These are phyloP conservation scores for Eulemur mongoz DNA, from an alignment of 2,797 vertebrate genomes.

Conservation along the genomic window DNA sequence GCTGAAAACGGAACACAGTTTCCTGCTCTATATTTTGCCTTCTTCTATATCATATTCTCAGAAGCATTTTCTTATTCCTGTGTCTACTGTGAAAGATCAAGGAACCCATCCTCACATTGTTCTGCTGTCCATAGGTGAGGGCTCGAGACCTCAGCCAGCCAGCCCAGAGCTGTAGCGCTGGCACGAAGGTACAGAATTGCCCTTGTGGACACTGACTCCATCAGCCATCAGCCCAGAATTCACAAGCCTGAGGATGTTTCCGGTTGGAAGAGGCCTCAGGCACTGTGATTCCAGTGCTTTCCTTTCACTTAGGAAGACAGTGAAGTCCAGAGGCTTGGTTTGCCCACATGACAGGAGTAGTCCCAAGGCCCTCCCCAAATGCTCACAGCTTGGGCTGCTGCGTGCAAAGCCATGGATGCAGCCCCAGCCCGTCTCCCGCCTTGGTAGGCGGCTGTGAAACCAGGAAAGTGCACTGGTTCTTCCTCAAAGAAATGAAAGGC, in stretches of 20 bases:
- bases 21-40: background rate
- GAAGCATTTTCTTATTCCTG: background rate
- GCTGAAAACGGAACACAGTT: background rate
- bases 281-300: background rate
- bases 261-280: background rate
- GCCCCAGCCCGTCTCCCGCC: fast-evolving
- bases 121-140: background rate
- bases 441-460: background rate
- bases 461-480: background rate
- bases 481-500: background rate
- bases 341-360: background rate
- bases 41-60: background rate
- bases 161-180: too few relatives aligned
- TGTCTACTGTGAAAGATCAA: background rate
- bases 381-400: background rate
- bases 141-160: background rate
- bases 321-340: background rate
- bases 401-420: background rate
- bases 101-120: background rate
- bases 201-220: fast-evolving
- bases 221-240: background rate
- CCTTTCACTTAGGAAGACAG: background rate
- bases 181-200: background rate
- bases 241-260: too few relatives aligned
- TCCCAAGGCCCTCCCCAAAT: fast-evolving